These are phyloP conservation scores for Nudaria mundana DNA, from an alignment of 2,888 invertebrate genomes.

Conservation along the genomic window DNA sequence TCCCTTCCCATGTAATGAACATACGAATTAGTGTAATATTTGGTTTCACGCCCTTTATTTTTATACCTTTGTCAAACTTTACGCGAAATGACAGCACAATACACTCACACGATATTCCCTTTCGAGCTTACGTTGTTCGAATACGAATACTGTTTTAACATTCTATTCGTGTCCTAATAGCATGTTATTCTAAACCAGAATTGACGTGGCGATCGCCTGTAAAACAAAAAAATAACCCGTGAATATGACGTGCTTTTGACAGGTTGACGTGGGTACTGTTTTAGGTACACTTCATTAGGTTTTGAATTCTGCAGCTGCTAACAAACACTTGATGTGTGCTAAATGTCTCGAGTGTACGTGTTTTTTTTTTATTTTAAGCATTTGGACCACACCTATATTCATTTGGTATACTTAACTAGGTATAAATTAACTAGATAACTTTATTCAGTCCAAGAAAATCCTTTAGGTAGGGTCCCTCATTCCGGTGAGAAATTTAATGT, in stretches of 20 bases:
- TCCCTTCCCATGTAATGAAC: conserved; percentile 65
- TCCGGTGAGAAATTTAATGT: too few relatives aligned
- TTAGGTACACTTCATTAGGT: conserved; percentile 70
- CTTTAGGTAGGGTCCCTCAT: too few relatives aligned
- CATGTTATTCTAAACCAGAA: conserved; percentile 51
- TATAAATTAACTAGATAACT: too few relatives aligned
- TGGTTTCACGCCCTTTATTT: conserved; percentile 66
- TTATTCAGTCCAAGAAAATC: too few relatives aligned
- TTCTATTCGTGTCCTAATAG: conserved; percentile 31
- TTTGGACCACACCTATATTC: too few relatives aligned
- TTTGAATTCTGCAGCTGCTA: conserved; percentile 39
- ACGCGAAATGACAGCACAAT: conserved; percentile 53
- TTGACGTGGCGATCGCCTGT: conserved; percentile 54
- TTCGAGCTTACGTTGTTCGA: conserved; percentile 19
- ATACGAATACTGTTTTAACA: conserved; percentile 29
- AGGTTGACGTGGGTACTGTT: conserved; percentile 74
- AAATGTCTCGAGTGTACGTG: background rate
- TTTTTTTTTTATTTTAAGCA: too few relatives aligned
- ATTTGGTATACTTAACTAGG: background rate
- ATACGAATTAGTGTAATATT: conserved; percentile 74
- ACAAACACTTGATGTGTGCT: conserved; percentile 31
- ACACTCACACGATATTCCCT: conserved; percentile 29
- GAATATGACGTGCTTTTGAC: conserved; percentile 74
- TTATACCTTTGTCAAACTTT: conserved; percentile 59
- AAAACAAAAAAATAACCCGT: conserved; percentile 52